These are phyloP conservation scores for Elgaria multicarinata DNA, from an alignment of 2,113 vertebrate genomes.

Conservation along the genomic window DNA sequence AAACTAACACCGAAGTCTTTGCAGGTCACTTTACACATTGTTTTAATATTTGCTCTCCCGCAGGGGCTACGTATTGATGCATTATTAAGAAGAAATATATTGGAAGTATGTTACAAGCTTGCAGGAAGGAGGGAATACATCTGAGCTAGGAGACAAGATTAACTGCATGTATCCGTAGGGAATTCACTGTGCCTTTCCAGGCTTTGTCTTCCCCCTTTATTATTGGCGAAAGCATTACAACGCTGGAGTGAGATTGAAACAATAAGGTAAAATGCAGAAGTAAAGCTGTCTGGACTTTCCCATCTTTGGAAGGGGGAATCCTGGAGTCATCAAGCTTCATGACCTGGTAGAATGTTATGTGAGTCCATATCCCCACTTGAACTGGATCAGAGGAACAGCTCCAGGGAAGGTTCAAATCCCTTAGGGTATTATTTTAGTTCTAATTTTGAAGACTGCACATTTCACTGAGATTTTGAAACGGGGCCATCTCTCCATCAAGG, in stretches of 20 bases:
- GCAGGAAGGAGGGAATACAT: neutral
- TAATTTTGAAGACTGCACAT: neutral
- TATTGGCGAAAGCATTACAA: neutral
- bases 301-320: neutral
- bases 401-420: too few species aligned
- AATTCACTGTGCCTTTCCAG: neutral
- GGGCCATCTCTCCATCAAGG: neutral
- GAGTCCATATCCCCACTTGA: neutral
- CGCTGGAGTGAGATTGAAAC: neutral
- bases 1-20: neutral
- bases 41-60: constrained; percentile 7
- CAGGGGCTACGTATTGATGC: neutral
- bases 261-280: neutral
- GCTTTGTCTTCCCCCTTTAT: neutral
- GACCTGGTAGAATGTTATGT: neutral
- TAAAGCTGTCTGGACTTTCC: neutral
- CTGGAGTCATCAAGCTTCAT: neutral
- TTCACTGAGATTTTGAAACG: neutral
- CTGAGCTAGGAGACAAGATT: neutral
- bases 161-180: neutral
- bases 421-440: neutral
- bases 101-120: neutral
- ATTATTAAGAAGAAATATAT: neutral
- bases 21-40: constrained; percentile 8
- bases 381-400: neutral